Evolutionary conservation across 1,140 invertebrate species (phyloP).

Genomic region (Chrysoperla carnea): DNA sequence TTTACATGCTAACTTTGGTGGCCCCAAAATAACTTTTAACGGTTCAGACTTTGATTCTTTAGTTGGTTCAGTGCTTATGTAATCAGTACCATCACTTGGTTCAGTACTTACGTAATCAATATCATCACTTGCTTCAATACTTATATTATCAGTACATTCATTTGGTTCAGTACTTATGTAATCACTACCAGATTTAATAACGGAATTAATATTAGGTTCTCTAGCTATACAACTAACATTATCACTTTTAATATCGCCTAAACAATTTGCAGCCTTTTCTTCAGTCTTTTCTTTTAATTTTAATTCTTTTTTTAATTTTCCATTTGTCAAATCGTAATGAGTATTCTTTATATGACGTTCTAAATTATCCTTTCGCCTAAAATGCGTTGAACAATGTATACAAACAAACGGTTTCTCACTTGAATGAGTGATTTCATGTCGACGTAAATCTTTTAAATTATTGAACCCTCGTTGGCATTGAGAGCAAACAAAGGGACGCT

Average conservation of each 20-base stretch:
- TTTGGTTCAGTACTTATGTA: conserved; percentile 15
- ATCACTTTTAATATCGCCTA: background rate
- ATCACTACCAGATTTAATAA: conserved; percentile 20
- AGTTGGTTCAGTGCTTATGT: conserved; percentile 2
- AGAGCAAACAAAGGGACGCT: conserved; percentile 26
- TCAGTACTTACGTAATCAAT: background rate
- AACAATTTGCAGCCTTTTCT: background rate
- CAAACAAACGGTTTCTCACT: conserved; percentile 36
- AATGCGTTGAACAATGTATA: conserved; percentile 33
- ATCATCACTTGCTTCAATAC: background rate
- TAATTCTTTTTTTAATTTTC: background rate
- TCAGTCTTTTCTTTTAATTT: background rate
- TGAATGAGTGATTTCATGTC: conserved; percentile 30
- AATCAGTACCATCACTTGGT: conserved; percentile 4
- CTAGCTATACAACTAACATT: background rate
- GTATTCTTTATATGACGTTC: conserved; percentile 41
- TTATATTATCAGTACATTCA: background rate
- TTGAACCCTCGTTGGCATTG: conserved; percentile 31
- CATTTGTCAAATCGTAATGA: conserved; percentile 20
- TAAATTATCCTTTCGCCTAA: conserved; percentile 42
- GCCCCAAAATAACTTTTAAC: conserved; percentile 15
- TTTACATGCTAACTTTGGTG: conserved; percentile 21
- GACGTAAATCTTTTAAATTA: conserved; percentile 30
- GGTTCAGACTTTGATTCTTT: conserved; percentile 4
- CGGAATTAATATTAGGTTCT: background rate